A percentile compares a stretch with the other conserved stretches of the same genome.
phyloP scores from a whole-genome alignment of 2,113 vertebrate species.

The Hymenochirus boettgeri region DNA sequence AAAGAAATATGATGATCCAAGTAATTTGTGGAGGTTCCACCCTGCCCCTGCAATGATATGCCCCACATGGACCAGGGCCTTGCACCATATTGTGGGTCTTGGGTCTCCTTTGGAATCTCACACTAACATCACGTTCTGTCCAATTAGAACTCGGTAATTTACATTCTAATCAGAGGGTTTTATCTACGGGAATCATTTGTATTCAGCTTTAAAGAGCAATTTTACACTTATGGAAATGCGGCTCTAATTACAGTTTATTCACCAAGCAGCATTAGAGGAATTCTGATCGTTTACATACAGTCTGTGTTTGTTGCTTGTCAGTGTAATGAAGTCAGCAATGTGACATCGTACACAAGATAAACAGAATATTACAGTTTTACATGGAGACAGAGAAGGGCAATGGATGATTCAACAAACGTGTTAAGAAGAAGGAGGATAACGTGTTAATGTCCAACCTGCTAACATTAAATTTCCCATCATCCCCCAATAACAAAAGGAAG shows the following conservation, averaged over 20 bases:
- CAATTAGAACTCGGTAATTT: background rate
- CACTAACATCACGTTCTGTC: background rate
- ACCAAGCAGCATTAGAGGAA: slow-evolving; percentile 32
- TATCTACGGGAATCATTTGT: slow-evolving; percentile 3
- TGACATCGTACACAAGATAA: slow-evolving; percentile 6
- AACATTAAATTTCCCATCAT: too few species aligned
- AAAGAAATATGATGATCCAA: too few species aligned
- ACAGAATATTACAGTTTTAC: background rate
- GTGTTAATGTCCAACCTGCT: too few species aligned
- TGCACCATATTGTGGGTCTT: too few species aligned
- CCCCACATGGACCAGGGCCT: too few species aligned
- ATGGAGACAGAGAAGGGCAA: too few species aligned
- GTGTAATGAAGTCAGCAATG: slow-evolving; percentile 20
- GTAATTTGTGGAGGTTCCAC: too few species aligned
- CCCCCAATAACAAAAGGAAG: too few species aligned
- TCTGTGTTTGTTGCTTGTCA: slow-evolving; percentile 22
- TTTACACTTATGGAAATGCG: slow-evolving; percentile 34
- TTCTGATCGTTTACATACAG: slow-evolving; percentile 33
- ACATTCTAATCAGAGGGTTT: slow-evolving; percentile 9
- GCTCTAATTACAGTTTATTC: slow-evolving; percentile 33
- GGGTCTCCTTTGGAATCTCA: too few species aligned
- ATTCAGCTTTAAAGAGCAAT: slow-evolving; percentile 28
- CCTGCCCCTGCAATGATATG: too few species aligned
- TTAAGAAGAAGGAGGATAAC: too few species aligned
- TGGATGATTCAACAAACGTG: too few species aligned